Evolutionary conservation across 92 coral and sea anemone species (phyloP).

Genomic region (Epizoanthus ramosus): DNA sequence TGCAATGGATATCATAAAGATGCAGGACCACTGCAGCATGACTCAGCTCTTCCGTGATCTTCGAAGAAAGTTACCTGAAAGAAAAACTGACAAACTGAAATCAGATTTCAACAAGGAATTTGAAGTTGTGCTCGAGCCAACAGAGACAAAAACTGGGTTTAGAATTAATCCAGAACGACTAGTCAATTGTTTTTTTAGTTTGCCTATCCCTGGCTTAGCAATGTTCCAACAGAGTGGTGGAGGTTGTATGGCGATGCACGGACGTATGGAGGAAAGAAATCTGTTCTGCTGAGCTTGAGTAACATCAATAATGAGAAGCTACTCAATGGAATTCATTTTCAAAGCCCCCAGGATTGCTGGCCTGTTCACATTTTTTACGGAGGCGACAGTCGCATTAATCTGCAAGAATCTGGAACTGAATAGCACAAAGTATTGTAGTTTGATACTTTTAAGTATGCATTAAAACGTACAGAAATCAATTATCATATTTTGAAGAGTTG

Average conservation of each 20-base stretch:
- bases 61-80: slow-evolving; percentile 36
- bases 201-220: slow-evolving; percentile 2
- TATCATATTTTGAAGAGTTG: too few relatives aligned
- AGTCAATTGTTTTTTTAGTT: too few relatives aligned
- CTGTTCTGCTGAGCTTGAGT: slow-evolving; percentile 18
- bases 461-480: too few relatives aligned
- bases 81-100: too few relatives aligned
- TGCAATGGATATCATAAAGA: slow-evolving; percentile 36
- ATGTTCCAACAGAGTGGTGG: background rate
- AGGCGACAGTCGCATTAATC: slow-evolving; percentile 37
- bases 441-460: too few relatives aligned
- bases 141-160: too few relatives aligned
- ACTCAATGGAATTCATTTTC: slow-evolving; percentile 7
- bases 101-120: too few relatives aligned
- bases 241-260: slow-evolving; percentile 41
- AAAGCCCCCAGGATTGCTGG: slow-evolving; percentile 49
- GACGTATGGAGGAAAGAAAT: slow-evolving; percentile 42
- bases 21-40: slow-evolving; percentile 45
- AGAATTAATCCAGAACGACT: too few relatives aligned
- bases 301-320: slow-evolving; percentile 38
- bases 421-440: background rate
- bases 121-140: too few relatives aligned
- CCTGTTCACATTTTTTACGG: slow-evolving; percentile 35
- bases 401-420: slow-evolving; percentile 44
- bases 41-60: slow-evolving; percentile 18